phyloP scores from a whole-genome alignment of 2,797 vertebrate species.

The Paedocypris micromegethes region DNA sequence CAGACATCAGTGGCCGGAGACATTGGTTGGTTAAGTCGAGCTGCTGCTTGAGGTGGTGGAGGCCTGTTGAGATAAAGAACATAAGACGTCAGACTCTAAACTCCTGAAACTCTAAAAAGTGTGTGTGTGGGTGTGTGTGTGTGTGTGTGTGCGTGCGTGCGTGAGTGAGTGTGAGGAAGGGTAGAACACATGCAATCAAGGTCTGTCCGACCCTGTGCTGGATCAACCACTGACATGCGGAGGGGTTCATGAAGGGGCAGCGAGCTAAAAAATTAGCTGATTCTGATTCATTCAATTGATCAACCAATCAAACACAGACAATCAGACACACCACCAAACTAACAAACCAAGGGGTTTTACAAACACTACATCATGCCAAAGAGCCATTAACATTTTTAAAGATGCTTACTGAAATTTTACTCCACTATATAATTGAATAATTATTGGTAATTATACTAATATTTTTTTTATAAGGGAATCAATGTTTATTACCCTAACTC shows the following conservation, averaged over 20 bases:
- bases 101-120: no score
- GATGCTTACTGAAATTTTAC: conserved; percentile 43
- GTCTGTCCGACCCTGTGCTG: conserved; percentile 54
- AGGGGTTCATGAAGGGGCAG: conserved; percentile 49
- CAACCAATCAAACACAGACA: conserved; percentile 41
- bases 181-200: conserved; percentile 61
- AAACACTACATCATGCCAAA: no score
- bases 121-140: no score
- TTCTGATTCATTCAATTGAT: conserved; percentile 53
- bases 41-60: conserved; percentile 67
- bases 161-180: conserved; percentile 29
- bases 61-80: conserved; percentile 55
- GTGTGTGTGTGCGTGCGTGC: no score
- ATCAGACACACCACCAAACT: conserved; percentile 36
- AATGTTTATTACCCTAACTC: no score
- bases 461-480: no score
- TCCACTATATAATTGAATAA: neutral
- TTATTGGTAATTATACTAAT: no score
- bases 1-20: conserved; percentile 30
- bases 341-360: conserved; percentile 30
- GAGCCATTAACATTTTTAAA: conserved; percentile 41
- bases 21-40: conserved; percentile 57
- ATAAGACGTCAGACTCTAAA: conserved; percentile 12
- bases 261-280: conserved; percentile 51
- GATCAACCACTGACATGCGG: conserved; percentile 47